Evolutionary conservation across 2,113 vertebrate species (phyloP).

Genomic region (Barnardius zonarius): DNA sequence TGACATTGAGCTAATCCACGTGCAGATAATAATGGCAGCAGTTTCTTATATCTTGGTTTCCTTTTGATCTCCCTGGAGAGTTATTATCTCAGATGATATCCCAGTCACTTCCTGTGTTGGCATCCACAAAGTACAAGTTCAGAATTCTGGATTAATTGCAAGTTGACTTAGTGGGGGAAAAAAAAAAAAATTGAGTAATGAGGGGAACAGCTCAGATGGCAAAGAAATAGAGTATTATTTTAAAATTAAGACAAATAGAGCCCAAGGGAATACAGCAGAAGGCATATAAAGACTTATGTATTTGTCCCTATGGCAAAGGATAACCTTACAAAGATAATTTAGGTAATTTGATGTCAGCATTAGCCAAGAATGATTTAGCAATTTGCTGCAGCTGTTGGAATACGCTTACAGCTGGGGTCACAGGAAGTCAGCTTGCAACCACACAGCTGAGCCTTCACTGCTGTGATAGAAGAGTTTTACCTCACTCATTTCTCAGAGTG

Average conservation of each 20-base stretch:
- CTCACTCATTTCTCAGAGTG: background rate
- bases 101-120: background rate
- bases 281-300: background rate
- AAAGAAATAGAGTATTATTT: background rate
- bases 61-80: slow-evolving; percentile 16
- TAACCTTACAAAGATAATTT: background rate
- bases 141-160: background rate
- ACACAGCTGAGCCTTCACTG: background rate
- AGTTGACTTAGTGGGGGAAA: background rate
- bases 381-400: background rate
- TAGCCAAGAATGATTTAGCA: slow-evolving; percentile 9
- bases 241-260: background rate
- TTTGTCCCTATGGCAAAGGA: background rate
- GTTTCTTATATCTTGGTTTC: background rate
- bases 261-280: background rate
- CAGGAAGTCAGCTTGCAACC: background rate
- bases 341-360: background rate
- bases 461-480: background rate
- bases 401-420: background rate
- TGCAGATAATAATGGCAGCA: background rate
- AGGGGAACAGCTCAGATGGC: background rate
- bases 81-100: background rate
- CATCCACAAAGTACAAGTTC: slow-evolving; percentile 30
- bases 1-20: slow-evolving; percentile 29
- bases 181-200: background rate